phyloP scores from a whole-genome alignment of 2,113 vertebrate species.

The Paedocypris sp. region DNA sequence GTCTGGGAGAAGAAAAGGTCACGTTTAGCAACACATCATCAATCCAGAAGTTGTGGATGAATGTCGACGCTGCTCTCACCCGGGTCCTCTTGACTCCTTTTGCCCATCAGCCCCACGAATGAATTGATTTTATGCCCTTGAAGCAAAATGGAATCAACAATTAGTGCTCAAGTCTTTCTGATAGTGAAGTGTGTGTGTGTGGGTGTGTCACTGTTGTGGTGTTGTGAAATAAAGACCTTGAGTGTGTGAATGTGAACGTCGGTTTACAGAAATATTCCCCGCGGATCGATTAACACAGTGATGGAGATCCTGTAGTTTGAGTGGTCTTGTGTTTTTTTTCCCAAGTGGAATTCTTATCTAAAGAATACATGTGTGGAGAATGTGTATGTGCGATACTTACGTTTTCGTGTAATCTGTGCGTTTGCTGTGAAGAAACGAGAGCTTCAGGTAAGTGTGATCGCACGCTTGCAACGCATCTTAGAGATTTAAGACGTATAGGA shows the following conservation, averaged over 20 bases:
- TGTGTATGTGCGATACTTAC: too few relatives aligned
- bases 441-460: not conserved
- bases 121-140: slow-evolving; percentile 93
- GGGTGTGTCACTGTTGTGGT: not conserved
- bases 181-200: too few relatives aligned
- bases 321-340: too few relatives aligned
- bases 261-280: not conserved
- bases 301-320: too few relatives aligned
- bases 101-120: slow-evolving; percentile 97
- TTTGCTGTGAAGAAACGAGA: slow-evolving; percentile 58
- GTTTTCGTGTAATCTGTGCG: slow-evolving; percentile 82
- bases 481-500: not conserved
- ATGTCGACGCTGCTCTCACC: slow-evolving; percentile 54
- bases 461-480: too few relatives aligned
- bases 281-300: too few relatives aligned
- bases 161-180: not conserved
- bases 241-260: not conserved
- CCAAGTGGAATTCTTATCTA: too few relatives aligned
- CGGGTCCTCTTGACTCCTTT: slow-evolving; percentile 83
- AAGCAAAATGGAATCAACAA: slow-evolving; percentile 20
- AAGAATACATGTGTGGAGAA: too few relatives aligned
- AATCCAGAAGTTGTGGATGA: not conserved
- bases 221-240: not conserved
- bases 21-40: not conserved
- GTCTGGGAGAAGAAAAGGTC: slow-evolving; percentile 50